Base-by-base conservation (phyloP, 2,888 invertebrate genomes). In the Anodontia alba region DNA sequence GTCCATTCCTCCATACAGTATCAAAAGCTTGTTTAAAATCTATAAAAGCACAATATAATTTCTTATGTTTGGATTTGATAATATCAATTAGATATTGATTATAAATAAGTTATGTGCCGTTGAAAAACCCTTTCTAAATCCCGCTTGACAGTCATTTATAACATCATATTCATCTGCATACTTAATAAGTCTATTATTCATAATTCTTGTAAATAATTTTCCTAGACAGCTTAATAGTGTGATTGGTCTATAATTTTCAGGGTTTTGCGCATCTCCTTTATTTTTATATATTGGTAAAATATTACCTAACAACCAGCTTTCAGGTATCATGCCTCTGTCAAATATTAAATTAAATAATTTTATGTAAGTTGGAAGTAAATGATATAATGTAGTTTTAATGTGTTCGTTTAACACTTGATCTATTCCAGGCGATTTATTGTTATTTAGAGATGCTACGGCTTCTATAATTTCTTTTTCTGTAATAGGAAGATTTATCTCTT, bases 281-380 rank as follows among this genome's bases (percentile, higher is more conserved):
- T 78, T 73, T 42, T 72, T 78, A 51, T 54, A 78, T 42, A 78
- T 78, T 26, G 78, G 78, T 54, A 51, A 68, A 38, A 74, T 78
- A 23, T 67, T 74, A 33, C 78, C 73, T 17, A 31, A 29, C 31
- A 74, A 26, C 74, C 74, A 69, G 8, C 42, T 26, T 36, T 78
- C 69, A 1, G 78, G 74, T 1, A 78, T 38, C 33, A 78, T 68
- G n/a, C 73, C 69, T 15, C 54, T 68, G 23, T 74, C 69, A 36
- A 78, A 33, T 31, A 78, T 57, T 31, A 66, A n/a, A 36, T 68
- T 54, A 31, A 71, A 78, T 38, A 76, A 29, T 33, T 62, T 62
- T 10, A 33, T 3, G 33, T 62, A 62, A 5, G 36, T 36, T 42
- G 62, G 49, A 1, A 23, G 36, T 49, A 62, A 20, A 20, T 33